Evolutionary conservation across 2,113 vertebrate genomes (phyloP).

Genomic region (Hemiprocne comata): DNA sequence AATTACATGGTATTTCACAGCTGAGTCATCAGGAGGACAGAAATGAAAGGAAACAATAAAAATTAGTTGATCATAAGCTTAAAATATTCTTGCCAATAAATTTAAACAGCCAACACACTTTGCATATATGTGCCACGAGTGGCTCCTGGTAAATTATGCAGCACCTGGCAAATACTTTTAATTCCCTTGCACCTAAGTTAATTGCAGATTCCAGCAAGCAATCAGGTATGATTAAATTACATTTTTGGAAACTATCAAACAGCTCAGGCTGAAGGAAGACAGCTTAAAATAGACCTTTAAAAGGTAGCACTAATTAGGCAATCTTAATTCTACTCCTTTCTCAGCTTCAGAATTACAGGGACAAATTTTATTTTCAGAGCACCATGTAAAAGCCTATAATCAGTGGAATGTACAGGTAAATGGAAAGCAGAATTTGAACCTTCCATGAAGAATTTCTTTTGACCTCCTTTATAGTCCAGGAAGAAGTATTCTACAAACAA

Average conservation of each 20-base stretch:
- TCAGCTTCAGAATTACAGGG: not conserved
- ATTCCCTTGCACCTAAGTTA: slow-evolving; percentile 14
- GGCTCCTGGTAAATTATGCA: slow-evolving; percentile 11
- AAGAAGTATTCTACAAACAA: not conserved
- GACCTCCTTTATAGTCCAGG: not conserved
- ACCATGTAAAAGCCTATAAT: not conserved
- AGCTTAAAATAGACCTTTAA: slow-evolving; percentile 37
- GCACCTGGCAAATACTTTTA: slow-evolving; percentile 9
- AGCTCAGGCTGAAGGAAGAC: slow-evolving; percentile 4
- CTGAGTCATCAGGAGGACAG: slow-evolving; percentile 9
- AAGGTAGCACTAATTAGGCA: slow-evolving; percentile 28
- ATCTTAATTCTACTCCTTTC: not conserved
- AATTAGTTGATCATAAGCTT: not conserved
- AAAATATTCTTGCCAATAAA: slow-evolving; percentile 15
- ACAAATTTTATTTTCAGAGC: not conserved
- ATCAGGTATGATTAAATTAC: slow-evolving; percentile 46
- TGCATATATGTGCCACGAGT: not conserved
- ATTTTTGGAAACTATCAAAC: slow-evolving; percentile 50
- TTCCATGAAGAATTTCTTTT: not conserved
- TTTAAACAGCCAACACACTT: not conserved
- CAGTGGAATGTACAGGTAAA: not conserved
- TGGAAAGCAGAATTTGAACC: not conserved
- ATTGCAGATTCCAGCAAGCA: slow-evolving; percentile 46
- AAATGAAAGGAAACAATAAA: slow-evolving; percentile 31
- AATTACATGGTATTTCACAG: slow-evolving; percentile 7